These are phyloP conservation scores for Macaca nemestrina DNA, from an alignment of 2,113 vertebrate species.

Conservation along the genomic window DNA sequence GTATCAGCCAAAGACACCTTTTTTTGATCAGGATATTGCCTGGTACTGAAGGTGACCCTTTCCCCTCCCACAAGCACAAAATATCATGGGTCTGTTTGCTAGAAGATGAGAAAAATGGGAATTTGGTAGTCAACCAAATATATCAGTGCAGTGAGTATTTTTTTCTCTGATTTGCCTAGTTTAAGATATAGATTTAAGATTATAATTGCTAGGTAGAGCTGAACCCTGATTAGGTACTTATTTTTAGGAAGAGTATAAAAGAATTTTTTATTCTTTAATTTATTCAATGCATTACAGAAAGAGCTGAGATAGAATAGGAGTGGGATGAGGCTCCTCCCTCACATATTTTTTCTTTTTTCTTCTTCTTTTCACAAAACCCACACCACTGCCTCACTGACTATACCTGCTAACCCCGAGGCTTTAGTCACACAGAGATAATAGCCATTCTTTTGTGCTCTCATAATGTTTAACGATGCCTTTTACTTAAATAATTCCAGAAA, in stretches of 20 bases:
- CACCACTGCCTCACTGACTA: too few relatives aligned
- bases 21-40: too few relatives aligned
- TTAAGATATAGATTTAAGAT: neutral
- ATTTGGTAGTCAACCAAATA: neutral
- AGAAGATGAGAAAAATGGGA: rapidly evolving
- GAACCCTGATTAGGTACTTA: neutral
- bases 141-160: neutral
- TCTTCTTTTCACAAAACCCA: too few relatives aligned
- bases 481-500: too few relatives aligned
- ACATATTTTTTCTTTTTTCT: too few relatives aligned
- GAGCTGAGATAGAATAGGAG: too few relatives aligned
- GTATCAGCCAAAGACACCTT: neutral
- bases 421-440: too few relatives aligned
- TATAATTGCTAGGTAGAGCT: neutral
- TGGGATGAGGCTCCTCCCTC: too few relatives aligned
- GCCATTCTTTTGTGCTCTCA: too few relatives aligned
- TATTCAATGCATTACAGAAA: neutral
- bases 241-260: neutral
- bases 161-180: neutral
- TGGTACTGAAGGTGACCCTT: neutral
- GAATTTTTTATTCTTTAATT: neutral
- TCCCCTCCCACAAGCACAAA: neutral
- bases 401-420: too few relatives aligned
- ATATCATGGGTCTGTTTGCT: neutral
- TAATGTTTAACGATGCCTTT: too few relatives aligned